Evolutionary conservation across 2,797 vertebrate species (phyloP).

Genomic region (Syndactyla subalaris): DNA sequence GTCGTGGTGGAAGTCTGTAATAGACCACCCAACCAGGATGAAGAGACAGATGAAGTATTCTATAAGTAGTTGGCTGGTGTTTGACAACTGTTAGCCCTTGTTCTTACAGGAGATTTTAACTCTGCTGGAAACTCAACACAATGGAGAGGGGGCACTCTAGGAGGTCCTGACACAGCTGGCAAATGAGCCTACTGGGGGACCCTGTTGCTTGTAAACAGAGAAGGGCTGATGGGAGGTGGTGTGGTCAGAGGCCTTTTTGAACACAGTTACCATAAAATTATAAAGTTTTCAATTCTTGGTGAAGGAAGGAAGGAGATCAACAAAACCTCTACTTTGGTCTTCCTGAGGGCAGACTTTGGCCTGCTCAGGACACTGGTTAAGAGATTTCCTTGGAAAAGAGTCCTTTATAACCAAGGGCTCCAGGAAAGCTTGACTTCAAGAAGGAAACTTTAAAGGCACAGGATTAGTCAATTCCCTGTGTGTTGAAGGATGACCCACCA

Average conservation of each 20-base stretch:
- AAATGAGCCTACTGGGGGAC: not conserved
- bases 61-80: not conserved
- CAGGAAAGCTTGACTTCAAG: not conserved
- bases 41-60: not conserved
- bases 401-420: not conserved
- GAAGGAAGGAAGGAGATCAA: not conserved
- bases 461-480: not conserved
- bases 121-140: not conserved
- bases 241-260: not conserved
- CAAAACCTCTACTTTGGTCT: not conserved
- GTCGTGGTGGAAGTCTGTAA: not conserved
- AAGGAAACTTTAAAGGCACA: not conserved
- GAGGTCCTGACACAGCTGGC: not conserved
- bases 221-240: not conserved
- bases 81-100: not conserved
- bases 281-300: not conserved
- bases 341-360: not conserved
- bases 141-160: not conserved
- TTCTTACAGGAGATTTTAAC: not conserved
- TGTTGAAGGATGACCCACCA: accelerated
- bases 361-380: not conserved
- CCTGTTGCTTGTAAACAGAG: not conserved
- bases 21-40: not conserved
- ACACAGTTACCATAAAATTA: not conserved
- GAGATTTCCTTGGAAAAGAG: not conserved